Conservation (phyloP, 2,113 vertebrate genomes). For the Tachysurus vachellii region DNA sequence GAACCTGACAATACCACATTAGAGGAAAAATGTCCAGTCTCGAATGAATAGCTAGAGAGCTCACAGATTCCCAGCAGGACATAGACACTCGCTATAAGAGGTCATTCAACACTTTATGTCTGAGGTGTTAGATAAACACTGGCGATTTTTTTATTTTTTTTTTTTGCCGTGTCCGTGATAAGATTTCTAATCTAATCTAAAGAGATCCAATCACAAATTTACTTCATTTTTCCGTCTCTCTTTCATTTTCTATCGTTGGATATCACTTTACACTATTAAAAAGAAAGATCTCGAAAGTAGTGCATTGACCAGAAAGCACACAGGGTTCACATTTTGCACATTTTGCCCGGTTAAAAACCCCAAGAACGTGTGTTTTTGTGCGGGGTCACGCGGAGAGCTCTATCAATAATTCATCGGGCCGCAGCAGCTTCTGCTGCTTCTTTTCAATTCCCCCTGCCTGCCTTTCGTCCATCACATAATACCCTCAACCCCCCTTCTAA, state of each 20-base stretch:
- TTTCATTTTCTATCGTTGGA: neutral
- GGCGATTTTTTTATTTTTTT: neutral
- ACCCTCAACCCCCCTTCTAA: constrained; percentile 67
- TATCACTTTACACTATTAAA: neutral
- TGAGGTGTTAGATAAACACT: neutral
- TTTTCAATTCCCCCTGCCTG: constrained; percentile 69
- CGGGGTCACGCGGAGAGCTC: constrained; percentile 71
- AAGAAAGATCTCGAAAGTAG: neutral
- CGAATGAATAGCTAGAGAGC: neutral
- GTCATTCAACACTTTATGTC: neutral
- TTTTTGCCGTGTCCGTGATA: neutral
- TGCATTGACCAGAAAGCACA: neutral
- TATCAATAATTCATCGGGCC: constrained; percentile 77
- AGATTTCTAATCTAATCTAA: neutral
- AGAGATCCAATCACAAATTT: neutral
- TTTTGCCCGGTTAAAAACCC: constrained; percentile 69
- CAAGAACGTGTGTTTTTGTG: constrained; percentile 64
- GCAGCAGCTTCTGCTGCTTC: constrained; percentile 75
- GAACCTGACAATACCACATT: neutral
- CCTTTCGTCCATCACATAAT: constrained; percentile 73
- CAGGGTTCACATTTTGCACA: constrained; percentile 22
- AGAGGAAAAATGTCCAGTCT: neutral
- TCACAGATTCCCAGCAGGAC: neutral
- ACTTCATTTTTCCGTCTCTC: neutral
- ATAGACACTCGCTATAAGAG: neutral